A percentile compares a stretch with the other conserved stretches of the same genome.
These are phyloP conservation scores for Hypercompe scribonia DNA, from an alignment of 2,888 invertebrate genomes.

Conservation along the genomic window DNA sequence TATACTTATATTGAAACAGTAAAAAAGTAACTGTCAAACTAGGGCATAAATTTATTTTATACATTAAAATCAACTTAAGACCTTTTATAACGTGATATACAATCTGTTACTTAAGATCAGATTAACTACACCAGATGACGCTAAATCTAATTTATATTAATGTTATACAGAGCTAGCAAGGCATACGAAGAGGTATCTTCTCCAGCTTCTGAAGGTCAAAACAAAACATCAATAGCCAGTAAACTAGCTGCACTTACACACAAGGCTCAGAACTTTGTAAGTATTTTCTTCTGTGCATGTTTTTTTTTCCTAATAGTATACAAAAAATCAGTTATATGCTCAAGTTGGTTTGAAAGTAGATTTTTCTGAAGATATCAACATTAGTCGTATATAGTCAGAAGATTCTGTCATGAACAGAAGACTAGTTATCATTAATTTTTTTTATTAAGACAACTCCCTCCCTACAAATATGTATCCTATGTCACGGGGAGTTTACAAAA, in stretches of 20 bases:
- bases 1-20: too few relatives aligned
- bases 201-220: slow-evolving; percentile 65
- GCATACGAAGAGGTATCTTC: slow-evolving; percentile 78
- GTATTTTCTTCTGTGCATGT: slow-evolving; percentile 47
- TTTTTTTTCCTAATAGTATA: background rate
- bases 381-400: too few relatives aligned
- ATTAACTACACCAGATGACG: background rate
- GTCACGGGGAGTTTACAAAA: too few relatives aligned
- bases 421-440: too few relatives aligned
- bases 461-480: too few relatives aligned
- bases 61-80: too few relatives aligned
- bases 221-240: slow-evolving; percentile 77
- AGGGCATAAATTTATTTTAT: too few relatives aligned
- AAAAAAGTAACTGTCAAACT: background rate
- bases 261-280: slow-evolving; percentile 83
- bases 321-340: background rate
- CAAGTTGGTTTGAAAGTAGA: too few relatives aligned
- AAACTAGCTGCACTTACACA: slow-evolving; percentile 80
- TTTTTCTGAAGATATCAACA: too few relatives aligned
- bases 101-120: too few relatives aligned
- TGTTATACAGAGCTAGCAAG: slow-evolving; percentile 67
- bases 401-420: too few relatives aligned
- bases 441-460: too few relatives aligned
- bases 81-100: background rate
- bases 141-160: background rate